These are phyloP conservation scores for Triplophysa bombifrons DNA, from an alignment of 2,797 vertebrate genomes.

Conservation along the genomic window DNA sequence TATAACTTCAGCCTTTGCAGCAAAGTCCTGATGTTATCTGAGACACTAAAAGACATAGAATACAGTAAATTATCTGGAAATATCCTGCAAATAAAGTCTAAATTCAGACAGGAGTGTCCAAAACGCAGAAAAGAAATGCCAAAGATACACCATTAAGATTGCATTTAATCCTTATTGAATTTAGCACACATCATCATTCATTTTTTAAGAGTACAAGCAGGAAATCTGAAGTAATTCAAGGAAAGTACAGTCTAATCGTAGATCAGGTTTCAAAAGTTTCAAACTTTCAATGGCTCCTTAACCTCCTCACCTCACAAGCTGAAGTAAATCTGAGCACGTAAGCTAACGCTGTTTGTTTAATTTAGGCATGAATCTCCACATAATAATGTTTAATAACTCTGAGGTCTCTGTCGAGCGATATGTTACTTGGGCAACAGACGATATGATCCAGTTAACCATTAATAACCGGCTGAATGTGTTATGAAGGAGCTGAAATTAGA, in stretches of 20 bases:
- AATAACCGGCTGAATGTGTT: constrained; percentile 16
- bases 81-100: constrained; percentile 25
- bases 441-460: constrained; percentile 15
- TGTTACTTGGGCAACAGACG: constrained; percentile 3
- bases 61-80: constrained; percentile 18
- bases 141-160: constrained; percentile 34
- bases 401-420: constrained; percentile 6
- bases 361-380: constrained; percentile 11
- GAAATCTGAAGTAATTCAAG: constrained; percentile 38
- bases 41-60: constrained; percentile 38
- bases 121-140: not conserved
- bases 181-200: constrained; percentile 19
- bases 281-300: constrained; percentile 43
- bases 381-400: constrained; percentile 10
- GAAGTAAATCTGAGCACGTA: constrained; percentile 14
- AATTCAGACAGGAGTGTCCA: not conserved
- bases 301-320: not conserved
- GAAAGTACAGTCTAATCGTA: constrained; percentile 33
- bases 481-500: constrained; percentile 16
- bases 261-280: constrained; percentile 37
- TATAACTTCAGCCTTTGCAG: constrained; percentile 22
- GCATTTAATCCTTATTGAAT: constrained; percentile 23
- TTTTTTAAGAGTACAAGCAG: constrained; percentile 40
- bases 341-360: constrained; percentile 35
- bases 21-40: constrained; percentile 1